These are phyloP conservation scores for Cataglyphis albicans DNA, from an alignment of 2,888 invertebrate genomes.

Conservation along the genomic window DNA sequence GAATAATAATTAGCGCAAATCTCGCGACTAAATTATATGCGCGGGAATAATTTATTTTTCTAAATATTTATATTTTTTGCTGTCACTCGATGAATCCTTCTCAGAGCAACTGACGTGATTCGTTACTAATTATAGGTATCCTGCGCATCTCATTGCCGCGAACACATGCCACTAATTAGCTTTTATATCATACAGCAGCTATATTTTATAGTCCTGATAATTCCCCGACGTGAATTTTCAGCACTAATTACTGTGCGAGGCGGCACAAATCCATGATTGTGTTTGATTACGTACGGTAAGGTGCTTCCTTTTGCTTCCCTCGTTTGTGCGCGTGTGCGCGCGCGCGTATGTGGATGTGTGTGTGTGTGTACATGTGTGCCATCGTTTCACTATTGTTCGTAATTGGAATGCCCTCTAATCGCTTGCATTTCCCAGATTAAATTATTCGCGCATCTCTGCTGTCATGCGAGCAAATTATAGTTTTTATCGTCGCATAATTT, in stretches of 20 bases:
- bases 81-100: slow-evolving; percentile 59
- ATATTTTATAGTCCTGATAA: slow-evolving; percentile 68
- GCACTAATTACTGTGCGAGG: slow-evolving; percentile 70
- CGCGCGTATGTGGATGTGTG: too few species aligned
- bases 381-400: slow-evolving; percentile 37
- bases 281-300: slow-evolving; percentile 52
- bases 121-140: slow-evolving; percentile 73
- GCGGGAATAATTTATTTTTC: slow-evolving; percentile 30
- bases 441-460: slow-evolving; percentile 17
- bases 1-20: slow-evolving; percentile 38
- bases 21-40: slow-evolving; percentile 17
- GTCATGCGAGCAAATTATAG: slow-evolving; percentile 6
- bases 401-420: slow-evolving; percentile 50
- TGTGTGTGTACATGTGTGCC: not conserved
- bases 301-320: slow-evolving; percentile 43
- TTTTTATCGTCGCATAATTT: not conserved
- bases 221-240: slow-evolving; percentile 67
- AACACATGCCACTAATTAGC: slow-evolving; percentile 77
- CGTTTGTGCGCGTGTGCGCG: not conserved
- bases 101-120: slow-evolving; percentile 71
- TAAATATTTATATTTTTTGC: slow-evolving; percentile 56
- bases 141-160: slow-evolving; percentile 69
- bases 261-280: slow-evolving; percentile 53
- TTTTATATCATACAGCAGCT: slow-evolving; percentile 65
- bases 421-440: slow-evolving; percentile 32